Evolutionary conservation across 1,140 invertebrate species (phyloP), one percentile per base, ranked within the genome.

Genomic region (Cotesia typhae): DNA sequence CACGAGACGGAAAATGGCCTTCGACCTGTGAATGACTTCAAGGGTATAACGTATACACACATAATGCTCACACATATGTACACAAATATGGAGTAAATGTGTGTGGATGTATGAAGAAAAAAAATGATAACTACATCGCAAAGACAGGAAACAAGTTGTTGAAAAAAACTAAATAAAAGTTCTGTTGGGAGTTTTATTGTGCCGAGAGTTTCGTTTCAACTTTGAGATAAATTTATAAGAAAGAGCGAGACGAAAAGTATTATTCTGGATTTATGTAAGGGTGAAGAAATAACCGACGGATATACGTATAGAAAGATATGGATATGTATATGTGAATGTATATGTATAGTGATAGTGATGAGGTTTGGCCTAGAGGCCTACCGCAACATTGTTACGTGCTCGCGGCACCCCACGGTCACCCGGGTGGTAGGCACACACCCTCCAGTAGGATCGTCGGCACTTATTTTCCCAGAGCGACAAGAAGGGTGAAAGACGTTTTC

Each of bases 1-100:
- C 70, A 67, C 73, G 76, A 80, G 78, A 79, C 78, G 71, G 74
- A 74, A 71, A 77, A 75, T 75, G 76, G 72, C 74, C 75, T 75
- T 77, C 76, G 70, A 64, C 61, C 60, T 71, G 12, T 20, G 59
- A 70, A 41, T 38, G 9, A 70, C 57, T 70, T 70, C 60, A 37
- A 63, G 60, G 60, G 60, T 59, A 20, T 28, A 28, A 28, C 17
- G 20, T 17, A 20, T 7, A 59, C 17, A 28, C n/a, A 65, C 63
- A 71, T 65, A 65, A 36, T 7, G 14, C 37, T 53, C 35, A 10
- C 53, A 55, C 38, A 14, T 5, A 41, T 51, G 10, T 17, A 41
- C 60, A 51, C 36, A 51, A 57, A 65, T 61, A 68, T 67, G 41
- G 28, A 4, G 36, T 47, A 41, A 69, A 59, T 10, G 28, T 36